phyloP scores from a whole-genome alignment of 2,113 vertebrate genomes.

The Theristicus caerulescens region DNA sequence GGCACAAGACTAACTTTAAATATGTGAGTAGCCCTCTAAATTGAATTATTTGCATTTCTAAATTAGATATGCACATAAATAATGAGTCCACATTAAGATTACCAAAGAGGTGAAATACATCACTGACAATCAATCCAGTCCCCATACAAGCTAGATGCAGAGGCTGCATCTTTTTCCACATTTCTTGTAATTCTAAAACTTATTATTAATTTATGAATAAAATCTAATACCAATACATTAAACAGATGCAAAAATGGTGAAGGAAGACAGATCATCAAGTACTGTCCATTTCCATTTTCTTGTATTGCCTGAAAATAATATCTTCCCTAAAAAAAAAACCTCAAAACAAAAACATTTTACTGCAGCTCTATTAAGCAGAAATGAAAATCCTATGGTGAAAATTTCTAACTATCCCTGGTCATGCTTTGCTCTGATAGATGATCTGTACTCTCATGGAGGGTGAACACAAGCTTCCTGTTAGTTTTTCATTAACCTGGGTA shows the following conservation, averaged over 20 bases:
- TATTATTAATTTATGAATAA: not conserved
- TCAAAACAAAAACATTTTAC: not conserved
- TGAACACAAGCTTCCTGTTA: fast-evolving
- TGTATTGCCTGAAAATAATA: not conserved
- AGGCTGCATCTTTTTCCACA: not conserved
- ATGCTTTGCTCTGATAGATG: not conserved
- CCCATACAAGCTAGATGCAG: not conserved
- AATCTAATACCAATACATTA: not conserved
- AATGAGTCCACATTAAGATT: not conserved
- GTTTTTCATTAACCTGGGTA: not conserved
- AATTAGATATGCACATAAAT: not conserved
- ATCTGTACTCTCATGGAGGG: not conserved
- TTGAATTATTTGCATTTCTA: not conserved
- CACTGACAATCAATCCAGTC: not conserved
- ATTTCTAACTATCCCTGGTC: not conserved
- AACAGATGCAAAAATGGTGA: not conserved
- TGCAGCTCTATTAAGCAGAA: not conserved
- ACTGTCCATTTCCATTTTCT: not conserved
- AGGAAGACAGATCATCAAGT: not conserved
- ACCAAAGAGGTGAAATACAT: not conserved
- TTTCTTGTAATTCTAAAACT: not conserved
- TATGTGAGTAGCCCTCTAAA: not conserved
- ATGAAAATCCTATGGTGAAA: not conserved
- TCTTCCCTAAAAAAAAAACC: not conserved
- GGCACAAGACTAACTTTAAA: not conserved